Evolutionary conservation across 2,797 vertebrate species (phyloP), one percentile per base, ranked within the genome.

Genomic region (Mastacembelus armatus): DNA sequence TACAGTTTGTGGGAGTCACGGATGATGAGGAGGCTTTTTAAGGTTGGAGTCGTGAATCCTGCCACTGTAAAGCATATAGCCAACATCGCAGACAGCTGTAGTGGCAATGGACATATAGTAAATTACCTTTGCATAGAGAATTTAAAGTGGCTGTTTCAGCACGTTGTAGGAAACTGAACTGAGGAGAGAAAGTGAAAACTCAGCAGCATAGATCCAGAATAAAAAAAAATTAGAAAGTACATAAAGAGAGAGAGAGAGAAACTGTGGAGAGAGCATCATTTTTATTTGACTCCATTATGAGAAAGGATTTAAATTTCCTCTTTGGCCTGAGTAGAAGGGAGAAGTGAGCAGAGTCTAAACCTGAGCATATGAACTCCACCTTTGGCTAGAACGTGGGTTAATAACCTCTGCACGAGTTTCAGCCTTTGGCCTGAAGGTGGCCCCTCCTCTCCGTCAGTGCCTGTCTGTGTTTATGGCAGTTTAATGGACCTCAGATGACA

Each of bases 401-500:
- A 77, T 35, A 65, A 75, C 22, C 36, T 38, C 36, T 21, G 33
- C 69, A 57, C 52, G 16, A 15, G 35, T 49, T 59, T 55, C 56
- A 43, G 57, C 85, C 89, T 85, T 88, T 89, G 76, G 89, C 87
- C 82, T 71, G 44, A 10, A 48, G 59, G 73, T 29, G 71, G 66
- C 80, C 78, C 85, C 79, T 57, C 80, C 73, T 60, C 22, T 42
- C 29, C 18, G 30, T 56, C 78, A 59, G 71, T 44, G n/a, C n/a
- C n/a, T n/a, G n/a, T n/a, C 71, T 71, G 49, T 75, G 54, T 74
- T 89, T 78, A 79, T 64, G 66, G 67, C 78, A 16, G 45, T 82
- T 81, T 81, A 84, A 89, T 60, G 33, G 45, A 55, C 62, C 77
- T 88, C 90, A 90, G 81, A 91, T 80, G 60, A 64, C 59, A 48